Evolutionary conservation across 2,797 vertebrate genomes (phyloP), one percentile per base, ranked within the genome.

Genomic region (Malurus splendens): DNA sequence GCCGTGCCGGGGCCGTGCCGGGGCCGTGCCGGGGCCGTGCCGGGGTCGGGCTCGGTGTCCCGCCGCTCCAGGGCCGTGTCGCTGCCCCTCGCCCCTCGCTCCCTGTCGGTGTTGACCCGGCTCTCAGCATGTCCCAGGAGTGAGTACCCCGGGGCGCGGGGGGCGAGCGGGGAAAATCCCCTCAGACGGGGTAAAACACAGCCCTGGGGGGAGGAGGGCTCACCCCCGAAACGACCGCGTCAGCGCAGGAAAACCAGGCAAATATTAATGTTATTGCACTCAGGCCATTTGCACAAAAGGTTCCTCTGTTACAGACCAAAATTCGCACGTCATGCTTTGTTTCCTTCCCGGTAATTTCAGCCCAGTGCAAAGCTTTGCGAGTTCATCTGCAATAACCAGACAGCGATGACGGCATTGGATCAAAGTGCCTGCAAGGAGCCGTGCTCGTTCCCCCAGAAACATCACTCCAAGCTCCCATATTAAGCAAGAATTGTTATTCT

Each of bases 241-340:
- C 30, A 1, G 1, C 28, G n/a, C 10, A 8, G 38, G 13, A 71
- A 38, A 50, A 28, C 4, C 32, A 2, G 13, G 50, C 24, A 2
- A 4, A 38, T 20, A 1, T 2, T 7, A 6, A 2, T 8, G 1
- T 12, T 12, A 7, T 3, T 12, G 36, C 25, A 1, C 33, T 15
- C 17, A 16, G 44, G 20, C 4, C 4, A n/a, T 22, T 23, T 5
- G 32, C 4, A 5, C 16, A 1, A 12, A 32, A 38, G 22, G 64
- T 22, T 12, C 30, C 24, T 33, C 7, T 18, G 39, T n/a, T 33
- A 10, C 14, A 41, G 20, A 17, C 25, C 38, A 3, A 38, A 8
- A 1, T 8, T 23, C 2, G 33, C 42, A 18, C 18, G 12, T 8
- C 7, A 0, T 12, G 44, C 2, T 44, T 50, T 18, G n/a, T 51